Conservation (phyloP, 2,113 vertebrate genomes). For the Ophthalmolycus amberensis region DNA sequence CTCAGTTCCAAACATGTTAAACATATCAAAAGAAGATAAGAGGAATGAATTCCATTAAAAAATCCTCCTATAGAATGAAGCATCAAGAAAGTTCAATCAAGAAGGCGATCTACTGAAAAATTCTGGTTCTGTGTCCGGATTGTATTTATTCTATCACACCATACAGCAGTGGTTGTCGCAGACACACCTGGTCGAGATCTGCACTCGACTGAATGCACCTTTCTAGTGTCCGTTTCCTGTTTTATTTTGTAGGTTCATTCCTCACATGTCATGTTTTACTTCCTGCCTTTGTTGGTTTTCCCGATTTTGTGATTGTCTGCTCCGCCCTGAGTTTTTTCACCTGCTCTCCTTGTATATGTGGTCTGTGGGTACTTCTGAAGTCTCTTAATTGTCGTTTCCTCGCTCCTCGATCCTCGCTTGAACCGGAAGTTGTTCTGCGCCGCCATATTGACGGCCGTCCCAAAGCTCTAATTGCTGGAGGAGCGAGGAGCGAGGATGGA, state of each 20-base stretch:
- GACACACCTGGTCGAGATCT: too few relatives aligned
- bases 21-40: constrained; percentile 19
- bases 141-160: background rate
- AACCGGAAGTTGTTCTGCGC: too few relatives aligned
- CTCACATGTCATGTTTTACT: background rate
- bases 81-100: background rate
- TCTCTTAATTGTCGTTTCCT: too few relatives aligned
- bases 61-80: constrained; percentile 1
- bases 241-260: background rate
- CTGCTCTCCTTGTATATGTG: too few relatives aligned
- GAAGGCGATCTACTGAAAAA: background rate
- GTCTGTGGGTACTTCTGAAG: too few relatives aligned
- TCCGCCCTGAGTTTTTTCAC: too few relatives aligned
- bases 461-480: too few relatives aligned
- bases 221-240: background rate
- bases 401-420: too few relatives aligned
- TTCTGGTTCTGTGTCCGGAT: background rate
- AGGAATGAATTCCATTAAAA: constrained; percentile 1
- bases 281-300: background rate
- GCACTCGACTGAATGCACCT: too few relatives aligned
- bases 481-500: too few relatives aligned
- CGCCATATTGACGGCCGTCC: too few relatives aligned
- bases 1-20: constrained; percentile 22
- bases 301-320: background rate
- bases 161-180: background rate